These are phyloP conservation scores for Thelaira solivaga DNA, from an alignment of 2,888 invertebrate genomes.

Conservation along the genomic window DNA sequence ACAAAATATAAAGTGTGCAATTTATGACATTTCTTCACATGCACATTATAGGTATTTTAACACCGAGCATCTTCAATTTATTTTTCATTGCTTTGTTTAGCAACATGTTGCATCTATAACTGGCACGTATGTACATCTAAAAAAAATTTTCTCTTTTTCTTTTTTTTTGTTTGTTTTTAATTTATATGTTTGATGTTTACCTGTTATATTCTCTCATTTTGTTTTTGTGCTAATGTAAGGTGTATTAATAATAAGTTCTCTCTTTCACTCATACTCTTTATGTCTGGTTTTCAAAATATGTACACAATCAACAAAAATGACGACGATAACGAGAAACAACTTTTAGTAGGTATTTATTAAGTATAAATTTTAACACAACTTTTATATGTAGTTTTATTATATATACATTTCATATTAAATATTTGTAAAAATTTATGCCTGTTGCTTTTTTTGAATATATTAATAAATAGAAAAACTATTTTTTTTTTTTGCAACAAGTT, in stretches of 20 bases:
- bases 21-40: no score
- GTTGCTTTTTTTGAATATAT: neutral
- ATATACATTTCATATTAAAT: neutral
- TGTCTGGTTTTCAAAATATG: constrained; percentile 38
- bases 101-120: no score
- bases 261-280: constrained; percentile 46
- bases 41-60: no score
- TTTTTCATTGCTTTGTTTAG: no score
- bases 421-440: neutral
- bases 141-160: neutral
- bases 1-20: no score
- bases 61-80: no score
- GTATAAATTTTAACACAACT: constrained; percentile 20
- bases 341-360: constrained; percentile 18
- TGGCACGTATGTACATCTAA: neutral
- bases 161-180: constrained; percentile 15
- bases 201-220: constrained; percentile 50
- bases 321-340: constrained; percentile 33
- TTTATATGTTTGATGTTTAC: constrained; percentile 47
- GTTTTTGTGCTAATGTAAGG: constrained; percentile 17
- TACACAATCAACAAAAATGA: constrained; percentile 10
- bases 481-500: constrained; percentile 58
- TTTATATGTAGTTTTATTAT: neutral
- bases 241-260: neutral
- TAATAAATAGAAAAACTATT: neutral